Base-by-base conservation (phyloP, 2,888 invertebrate species). In the Drosophila subsilvestris region DNA sequence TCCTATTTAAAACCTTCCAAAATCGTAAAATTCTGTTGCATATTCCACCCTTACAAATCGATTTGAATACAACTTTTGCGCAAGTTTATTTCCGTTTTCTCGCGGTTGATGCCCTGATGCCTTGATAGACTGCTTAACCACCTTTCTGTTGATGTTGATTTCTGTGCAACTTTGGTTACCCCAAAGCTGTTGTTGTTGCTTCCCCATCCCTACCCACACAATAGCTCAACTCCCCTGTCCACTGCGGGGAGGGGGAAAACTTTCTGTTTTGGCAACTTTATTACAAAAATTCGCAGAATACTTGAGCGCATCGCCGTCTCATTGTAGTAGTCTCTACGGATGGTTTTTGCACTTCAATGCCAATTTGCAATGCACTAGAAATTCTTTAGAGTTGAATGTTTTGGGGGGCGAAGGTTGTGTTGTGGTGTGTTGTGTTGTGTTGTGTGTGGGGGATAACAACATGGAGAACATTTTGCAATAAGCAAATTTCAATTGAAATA, bases 401-500 rank as follows among this genome's bases (percentile, higher is more conserved):
- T 27, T 27, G 61, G 54, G 50, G 65, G 59, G 44, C 59, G 45
- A 25, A 27, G 27, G 27, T 27, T 27, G 9, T 27, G 8, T n/a
- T n/a, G n/a, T n/a, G n/a, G n/a, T n/a, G n/a, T n/a, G n/a, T n/a
- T n/a, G n/a, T n/a, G n/a, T n/a, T n/a, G n/a, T n/a, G n/a, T n/a
- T 0, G 29, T 18, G 20, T 20, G n/a, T 5, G 70, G 63, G 50
- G 58, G 63, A 50, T 50, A 63, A 49, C 61, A 79, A 71, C 81
- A 72, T 14, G 37, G 12, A 47, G 73, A 84, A 80, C 74, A 85
- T 81, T 80, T 79, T 65, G 82, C 80, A 86, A 81, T 86, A 81
- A 81, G 83, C 83, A 86, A 86, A 82, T 82, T 82, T 82, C 81
- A 82, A 82, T 82, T 82, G 81, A 86, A 82, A 82, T 81, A 82